Percentiles rank a stretch among this genome's conserved stretches.
These are phyloP conservation scores for Loriculus beryllinus DNA, from an alignment of 2,797 vertebrate genomes.

Conservation along the genomic window DNA sequence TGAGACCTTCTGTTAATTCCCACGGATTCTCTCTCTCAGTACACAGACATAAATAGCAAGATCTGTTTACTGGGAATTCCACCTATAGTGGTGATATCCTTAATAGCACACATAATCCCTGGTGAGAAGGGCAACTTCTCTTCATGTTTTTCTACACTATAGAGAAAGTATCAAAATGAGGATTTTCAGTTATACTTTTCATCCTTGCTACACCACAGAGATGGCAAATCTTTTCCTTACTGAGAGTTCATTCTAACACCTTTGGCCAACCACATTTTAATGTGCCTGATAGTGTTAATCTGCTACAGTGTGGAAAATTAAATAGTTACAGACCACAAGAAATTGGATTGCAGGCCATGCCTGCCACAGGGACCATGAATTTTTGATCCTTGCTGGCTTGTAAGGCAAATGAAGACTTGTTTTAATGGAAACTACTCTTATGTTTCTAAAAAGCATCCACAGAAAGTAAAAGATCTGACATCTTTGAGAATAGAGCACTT, in stretches of 20 bases:
- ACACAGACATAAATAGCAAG: rapidly evolving
- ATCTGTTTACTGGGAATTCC: background rate
- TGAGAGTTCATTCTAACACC: background rate
- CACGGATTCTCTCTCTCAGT: background rate
- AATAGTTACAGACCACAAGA: background rate
- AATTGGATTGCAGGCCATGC: background rate
- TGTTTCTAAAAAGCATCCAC: background rate
- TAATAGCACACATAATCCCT: background rate
- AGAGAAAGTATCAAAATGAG: background rate
- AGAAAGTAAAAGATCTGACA: background rate
- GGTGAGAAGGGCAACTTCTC: background rate
- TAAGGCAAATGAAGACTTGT: background rate
- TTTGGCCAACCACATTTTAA: background rate
- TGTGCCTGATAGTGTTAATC: background rate
- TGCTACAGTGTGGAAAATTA: background rate
- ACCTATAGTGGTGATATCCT: background rate
- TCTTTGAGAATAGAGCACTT: background rate
- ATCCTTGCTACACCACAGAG: background rate
- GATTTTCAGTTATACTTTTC: background rate
- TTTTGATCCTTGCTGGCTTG: background rate
- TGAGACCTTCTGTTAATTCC: background rate
- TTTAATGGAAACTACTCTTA: background rate
- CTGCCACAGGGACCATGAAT: background rate
- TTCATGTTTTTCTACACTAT: background rate
- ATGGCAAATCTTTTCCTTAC: background rate